phyloP scores from a whole-genome alignment of 2,888 invertebrate species.

The Epiblema foenella region DNA sequence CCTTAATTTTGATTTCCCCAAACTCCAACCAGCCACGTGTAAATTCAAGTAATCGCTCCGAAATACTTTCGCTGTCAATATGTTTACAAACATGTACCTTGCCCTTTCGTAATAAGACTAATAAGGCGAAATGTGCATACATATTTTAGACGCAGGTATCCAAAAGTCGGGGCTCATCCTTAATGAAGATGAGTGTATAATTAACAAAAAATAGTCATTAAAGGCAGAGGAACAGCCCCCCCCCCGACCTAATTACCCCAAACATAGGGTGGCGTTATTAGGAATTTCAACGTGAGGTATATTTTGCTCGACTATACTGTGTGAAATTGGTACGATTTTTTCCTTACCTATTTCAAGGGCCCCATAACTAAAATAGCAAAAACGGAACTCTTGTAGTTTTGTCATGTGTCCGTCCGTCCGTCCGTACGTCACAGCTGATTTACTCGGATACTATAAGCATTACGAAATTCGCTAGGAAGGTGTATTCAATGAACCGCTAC shows the following conservation, averaged over 20 bases:
- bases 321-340: not conserved
- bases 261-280: constrained; percentile 8
- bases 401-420: too few species aligned
- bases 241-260: constrained; percentile 9
- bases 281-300: constrained; percentile 14
- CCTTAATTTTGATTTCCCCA: not conserved
- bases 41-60: not conserved
- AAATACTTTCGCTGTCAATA: not conserved
- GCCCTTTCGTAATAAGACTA: not conserved
- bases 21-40: not conserved
- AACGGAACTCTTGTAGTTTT: too few species aligned
- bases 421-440: too few species aligned
- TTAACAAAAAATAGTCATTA: constrained; percentile 39
- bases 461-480: too few species aligned
- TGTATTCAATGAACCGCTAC: too few species aligned
- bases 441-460: too few species aligned
- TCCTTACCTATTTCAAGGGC: too few species aligned
- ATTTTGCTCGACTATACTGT: not conserved
- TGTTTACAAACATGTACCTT: not conserved
- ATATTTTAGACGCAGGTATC: not conserved
- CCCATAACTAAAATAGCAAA: too few species aligned
- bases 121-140: too few species aligned
- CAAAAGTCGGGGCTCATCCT: not conserved
- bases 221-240: constrained; percentile 2
- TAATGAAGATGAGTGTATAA: constrained; percentile 32